phyloP scores from a whole-genome alignment of 53 echinoderm and acorn worm genomes.

The Apostichopus leukothele region DNA sequence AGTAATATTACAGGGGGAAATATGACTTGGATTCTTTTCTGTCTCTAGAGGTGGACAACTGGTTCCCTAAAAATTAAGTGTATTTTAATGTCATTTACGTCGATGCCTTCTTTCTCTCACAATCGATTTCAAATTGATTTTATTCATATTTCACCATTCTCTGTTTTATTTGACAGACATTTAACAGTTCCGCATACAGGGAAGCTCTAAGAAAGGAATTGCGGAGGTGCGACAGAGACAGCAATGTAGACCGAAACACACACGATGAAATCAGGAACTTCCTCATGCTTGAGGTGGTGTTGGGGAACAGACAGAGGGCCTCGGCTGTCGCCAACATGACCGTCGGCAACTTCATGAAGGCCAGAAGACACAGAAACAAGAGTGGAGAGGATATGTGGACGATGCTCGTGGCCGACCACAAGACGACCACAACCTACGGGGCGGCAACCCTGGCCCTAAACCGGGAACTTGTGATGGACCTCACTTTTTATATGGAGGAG shows the following conservation, averaged over 20 bases:
- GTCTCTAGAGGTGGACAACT: background rate
- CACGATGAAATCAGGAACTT: background rate
- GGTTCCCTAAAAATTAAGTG: background rate
- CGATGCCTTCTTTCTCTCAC: no score
- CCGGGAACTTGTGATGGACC: background rate
- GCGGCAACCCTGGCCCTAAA: background rate
- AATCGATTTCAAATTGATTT: no score
- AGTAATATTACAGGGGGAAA: background rate
- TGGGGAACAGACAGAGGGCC: background rate
- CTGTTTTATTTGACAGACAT: background rate
- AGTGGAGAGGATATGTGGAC: background rate
- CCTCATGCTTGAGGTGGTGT: background rate
- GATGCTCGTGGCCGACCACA: background rate
- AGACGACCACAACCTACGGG: background rate
- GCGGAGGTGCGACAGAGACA: background rate
- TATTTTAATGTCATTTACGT: no score
- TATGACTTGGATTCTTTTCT: no score
- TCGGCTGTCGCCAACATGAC: constrained; percentile 8
- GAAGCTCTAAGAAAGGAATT: no score
- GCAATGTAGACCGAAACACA: no score
- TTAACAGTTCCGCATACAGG: no score
- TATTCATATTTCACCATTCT: no score
- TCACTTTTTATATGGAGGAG: no score
- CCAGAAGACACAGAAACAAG: background rate
- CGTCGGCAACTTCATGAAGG: background rate